Conservation (phyloP, 2,888 invertebrate species). For the Eupeodes luniger region DNA sequence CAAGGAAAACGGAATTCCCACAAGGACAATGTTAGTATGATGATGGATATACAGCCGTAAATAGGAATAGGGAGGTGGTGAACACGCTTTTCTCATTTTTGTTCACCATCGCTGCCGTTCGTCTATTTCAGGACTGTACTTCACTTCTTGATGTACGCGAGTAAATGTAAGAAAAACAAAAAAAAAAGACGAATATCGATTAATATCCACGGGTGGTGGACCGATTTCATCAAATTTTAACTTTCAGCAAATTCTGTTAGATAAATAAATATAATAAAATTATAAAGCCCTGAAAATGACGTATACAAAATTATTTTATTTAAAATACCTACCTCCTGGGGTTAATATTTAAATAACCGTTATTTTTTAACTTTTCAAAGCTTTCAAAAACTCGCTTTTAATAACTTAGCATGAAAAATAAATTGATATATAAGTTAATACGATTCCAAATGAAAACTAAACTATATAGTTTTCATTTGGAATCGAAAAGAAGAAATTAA, state of each 20-base stretch:
- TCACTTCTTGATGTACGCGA: constrained; percentile 58
- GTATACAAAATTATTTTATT: neutral
- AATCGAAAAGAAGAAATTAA: too few species aligned
- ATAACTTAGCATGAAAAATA: too few species aligned
- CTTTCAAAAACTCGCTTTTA: neutral
- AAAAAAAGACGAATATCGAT: constrained; percentile 60
- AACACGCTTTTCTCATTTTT: constrained; percentile 61
- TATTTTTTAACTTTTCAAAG: constrained; percentile 12
- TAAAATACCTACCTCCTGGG: neutral
- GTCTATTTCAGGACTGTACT: constrained; percentile 70
- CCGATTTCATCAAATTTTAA: constrained; percentile 38
- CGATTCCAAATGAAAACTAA: too few species aligned
- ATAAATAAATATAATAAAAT: neutral
- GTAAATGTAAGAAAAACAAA: constrained; percentile 47
- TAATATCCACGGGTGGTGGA: constrained; percentile 56
- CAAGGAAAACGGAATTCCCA: constrained; percentile 66
- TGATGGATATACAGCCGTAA: constrained; percentile 53
- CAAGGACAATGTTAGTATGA: constrained; percentile 73
- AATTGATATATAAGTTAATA: too few species aligned
- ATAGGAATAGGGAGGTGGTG: constrained; percentile 45
- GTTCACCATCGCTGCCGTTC: neutral
- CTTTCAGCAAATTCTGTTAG: neutral
- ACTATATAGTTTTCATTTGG: too few species aligned
- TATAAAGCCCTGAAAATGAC: neutral
- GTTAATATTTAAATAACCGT: neutral